These are phyloP conservation scores for Malacoctenus gilli DNA, from an alignment of 2,797 vertebrate genomes.

Conservation along the genomic window DNA sequence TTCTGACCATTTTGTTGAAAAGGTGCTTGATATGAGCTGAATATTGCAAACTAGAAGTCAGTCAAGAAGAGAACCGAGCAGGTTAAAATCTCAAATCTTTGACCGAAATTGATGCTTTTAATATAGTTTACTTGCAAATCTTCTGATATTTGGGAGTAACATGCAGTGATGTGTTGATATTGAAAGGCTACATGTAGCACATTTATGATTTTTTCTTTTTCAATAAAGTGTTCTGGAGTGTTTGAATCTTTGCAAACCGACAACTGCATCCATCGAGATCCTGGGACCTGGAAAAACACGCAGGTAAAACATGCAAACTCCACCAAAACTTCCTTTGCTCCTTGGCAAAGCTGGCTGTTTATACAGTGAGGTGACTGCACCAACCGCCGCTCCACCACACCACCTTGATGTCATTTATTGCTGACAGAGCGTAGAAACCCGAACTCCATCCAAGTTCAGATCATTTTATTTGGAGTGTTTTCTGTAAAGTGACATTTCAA, in stretches of 20 bases:
- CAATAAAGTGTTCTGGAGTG: slow-evolving; percentile 67
- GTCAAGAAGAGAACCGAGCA: slow-evolving; percentile 4
- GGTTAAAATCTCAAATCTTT: slow-evolving; percentile 3
- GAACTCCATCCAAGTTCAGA: too few relatives aligned
- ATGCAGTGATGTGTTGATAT: slow-evolving; percentile 24
- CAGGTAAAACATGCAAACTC: too few relatives aligned
- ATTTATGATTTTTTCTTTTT: slow-evolving; percentile 46
- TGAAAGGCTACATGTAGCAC: slow-evolving; percentile 47
- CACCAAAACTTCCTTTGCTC: too few relatives aligned
- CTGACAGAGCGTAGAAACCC: too few relatives aligned
- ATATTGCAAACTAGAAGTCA: not conserved
- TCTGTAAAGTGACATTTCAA: slow-evolving; percentile 21
- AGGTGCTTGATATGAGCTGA: not conserved
- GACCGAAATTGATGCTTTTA: slow-evolving; percentile 12
- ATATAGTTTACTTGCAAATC: not conserved
- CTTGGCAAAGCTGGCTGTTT: too few relatives aligned
- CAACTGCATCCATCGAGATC: too few relatives aligned
- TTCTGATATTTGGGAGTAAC: not conserved
- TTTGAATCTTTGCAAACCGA: slow-evolving; percentile 27
- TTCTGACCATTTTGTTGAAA: slow-evolving; percentile 45
- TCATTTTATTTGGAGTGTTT: slow-evolving; percentile 65
- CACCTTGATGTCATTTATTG: too few relatives aligned
- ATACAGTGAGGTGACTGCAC: too few relatives aligned
- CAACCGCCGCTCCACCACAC: too few relatives aligned
- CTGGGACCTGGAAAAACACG: too few relatives aligned